These are phyloP conservation scores for Miichthys miiuy DNA, from an alignment of 2,797 vertebrate genomes.

Conservation along the genomic window DNA sequence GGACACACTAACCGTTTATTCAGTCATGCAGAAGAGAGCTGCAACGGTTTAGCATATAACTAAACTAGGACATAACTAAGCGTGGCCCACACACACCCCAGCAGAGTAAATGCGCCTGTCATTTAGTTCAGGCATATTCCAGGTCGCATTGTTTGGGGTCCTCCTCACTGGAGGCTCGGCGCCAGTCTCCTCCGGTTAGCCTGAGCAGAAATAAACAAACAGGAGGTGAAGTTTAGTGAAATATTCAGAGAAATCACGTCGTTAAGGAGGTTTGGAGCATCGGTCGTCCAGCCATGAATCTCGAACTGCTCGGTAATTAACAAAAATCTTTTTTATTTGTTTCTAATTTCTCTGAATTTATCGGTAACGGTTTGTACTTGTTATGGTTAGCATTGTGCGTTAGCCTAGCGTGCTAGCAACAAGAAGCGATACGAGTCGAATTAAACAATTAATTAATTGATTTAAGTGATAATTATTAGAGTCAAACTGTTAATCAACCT, in stretches of 20 bases:
- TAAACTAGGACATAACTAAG: no score
- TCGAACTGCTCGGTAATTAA: conserved; percentile 86
- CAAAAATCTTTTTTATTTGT: background rate
- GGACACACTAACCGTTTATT: no score
- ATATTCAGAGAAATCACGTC: background rate
- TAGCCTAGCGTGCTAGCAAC: conserved; percentile 44
- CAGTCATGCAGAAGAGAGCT: no score
- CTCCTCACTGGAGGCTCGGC: conserved; percentile 67
- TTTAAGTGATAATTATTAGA: background rate
- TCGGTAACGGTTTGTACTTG: background rate
- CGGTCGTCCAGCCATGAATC: conserved; percentile 77
- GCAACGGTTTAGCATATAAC: no score
- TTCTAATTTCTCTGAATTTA: background rate
- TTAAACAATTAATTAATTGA: background rate
- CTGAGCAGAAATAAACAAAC: conserved; percentile 27
- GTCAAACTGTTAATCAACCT: background rate
- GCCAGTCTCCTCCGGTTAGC: conserved; percentile 49
- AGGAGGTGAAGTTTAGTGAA: background rate
- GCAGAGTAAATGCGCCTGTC: background rate
- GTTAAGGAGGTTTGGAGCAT: conserved; percentile 2
- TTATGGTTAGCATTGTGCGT: conserved; percentile 60
- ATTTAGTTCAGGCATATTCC: conserved; percentile 65
- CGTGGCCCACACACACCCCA: no score
- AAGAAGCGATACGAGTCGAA: background rate
- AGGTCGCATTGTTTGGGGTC: conserved; percentile 70